Evolutionary conservation across 2,113 vertebrate species (phyloP).

Genomic region (Alouatta palliata): DNA sequence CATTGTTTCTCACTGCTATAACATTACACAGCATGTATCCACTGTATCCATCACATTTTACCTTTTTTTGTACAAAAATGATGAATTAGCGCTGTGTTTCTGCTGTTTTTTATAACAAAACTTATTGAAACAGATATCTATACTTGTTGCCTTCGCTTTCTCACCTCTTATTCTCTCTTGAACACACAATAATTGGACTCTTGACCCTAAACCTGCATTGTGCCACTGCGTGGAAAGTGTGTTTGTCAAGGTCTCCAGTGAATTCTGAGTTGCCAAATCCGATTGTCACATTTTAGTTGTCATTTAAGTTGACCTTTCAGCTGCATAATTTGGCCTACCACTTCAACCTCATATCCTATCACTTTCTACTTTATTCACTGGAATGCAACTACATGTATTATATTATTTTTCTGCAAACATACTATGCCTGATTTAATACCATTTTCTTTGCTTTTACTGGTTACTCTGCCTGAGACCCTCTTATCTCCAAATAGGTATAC

Average conservation of each 20-base stretch:
- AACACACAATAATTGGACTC: background rate
- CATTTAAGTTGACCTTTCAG: background rate
- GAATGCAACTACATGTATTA: background rate
- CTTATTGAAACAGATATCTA: background rate
- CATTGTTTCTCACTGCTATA: background rate
- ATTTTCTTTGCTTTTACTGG: background rate
- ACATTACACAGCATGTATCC: background rate
- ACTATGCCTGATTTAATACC: background rate
- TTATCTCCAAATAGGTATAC: background rate
- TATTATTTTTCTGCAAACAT: background rate
- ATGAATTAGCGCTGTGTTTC: background rate
- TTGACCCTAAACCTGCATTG: background rate
- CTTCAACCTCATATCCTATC: background rate
- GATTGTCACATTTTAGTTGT: background rate
- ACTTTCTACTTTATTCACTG: background rate
- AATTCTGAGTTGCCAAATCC: background rate
- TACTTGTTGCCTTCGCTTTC: background rate
- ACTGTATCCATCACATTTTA: background rate
- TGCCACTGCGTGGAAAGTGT: background rate
- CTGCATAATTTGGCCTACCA: background rate
- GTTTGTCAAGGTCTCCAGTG: background rate
- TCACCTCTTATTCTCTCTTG: background rate
- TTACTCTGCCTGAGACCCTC: background rate
- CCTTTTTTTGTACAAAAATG: background rate
- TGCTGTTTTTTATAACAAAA: conserved; percentile 1